Percentiles rank a stretch among this genome's conserved stretches.
These are phyloP conservation scores for Passer domesticus DNA, from an alignment of 2,113 vertebrate species.

Conservation along the genomic window DNA sequence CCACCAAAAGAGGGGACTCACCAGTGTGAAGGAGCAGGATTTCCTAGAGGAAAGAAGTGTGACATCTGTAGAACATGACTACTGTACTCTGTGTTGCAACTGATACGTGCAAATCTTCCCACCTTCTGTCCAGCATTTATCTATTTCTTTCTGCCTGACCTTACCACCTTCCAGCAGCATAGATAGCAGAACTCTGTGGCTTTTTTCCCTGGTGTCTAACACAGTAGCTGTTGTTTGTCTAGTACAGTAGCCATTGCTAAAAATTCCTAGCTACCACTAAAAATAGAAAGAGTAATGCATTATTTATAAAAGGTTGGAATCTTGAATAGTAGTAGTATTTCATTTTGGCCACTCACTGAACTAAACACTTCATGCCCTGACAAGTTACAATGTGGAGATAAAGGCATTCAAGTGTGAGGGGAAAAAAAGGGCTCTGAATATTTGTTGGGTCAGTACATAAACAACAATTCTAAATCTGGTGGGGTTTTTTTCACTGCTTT, in stretches of 20 bases:
- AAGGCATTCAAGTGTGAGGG: background rate
- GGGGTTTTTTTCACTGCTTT: background rate
- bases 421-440: background rate
- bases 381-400: background rate
- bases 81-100: background rate
- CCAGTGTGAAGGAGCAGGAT: background rate
- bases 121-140: background rate
- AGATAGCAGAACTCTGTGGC: background rate
- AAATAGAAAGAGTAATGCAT: background rate
- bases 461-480: background rate
- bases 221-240: background rate
- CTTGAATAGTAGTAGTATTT: background rate
- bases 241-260: background rate
- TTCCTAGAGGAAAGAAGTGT: background rate
- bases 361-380: background rate
- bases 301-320: background rate
- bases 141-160: background rate
- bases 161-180: background rate
- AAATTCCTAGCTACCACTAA: background rate
- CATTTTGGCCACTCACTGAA: background rate
- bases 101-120: background rate
- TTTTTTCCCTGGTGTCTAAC: background rate
- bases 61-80: background rate
- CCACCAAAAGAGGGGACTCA: background rate
- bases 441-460: background rate